Evolutionary conservation across 2,797 vertebrate genomes (phyloP), one percentile per base, ranked within the genome.

Genomic region (Gallirallus australis): DNA sequence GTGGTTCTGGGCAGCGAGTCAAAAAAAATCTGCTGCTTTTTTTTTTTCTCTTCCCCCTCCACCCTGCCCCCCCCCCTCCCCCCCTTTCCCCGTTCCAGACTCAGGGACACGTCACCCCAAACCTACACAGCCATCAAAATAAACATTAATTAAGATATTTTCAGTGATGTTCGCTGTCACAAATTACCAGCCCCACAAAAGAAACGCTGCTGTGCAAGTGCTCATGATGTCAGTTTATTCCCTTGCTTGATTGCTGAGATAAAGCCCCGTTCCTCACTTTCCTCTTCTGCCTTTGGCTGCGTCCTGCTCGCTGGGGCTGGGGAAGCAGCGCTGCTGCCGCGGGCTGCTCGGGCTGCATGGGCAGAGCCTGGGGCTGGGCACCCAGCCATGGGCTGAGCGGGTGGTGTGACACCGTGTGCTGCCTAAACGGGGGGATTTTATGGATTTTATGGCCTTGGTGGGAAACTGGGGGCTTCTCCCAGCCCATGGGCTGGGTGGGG

Each of bases 61-160:
- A 28, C 85, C 69, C 90, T 71, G 7, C 40, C 40, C 40, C 40
- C 40, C 9, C 7, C 28, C 37, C 5, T 27, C 57, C 71, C 28
- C 90, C 77, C 78, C 80, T 72, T 30, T 40, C 57, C 61, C 77
- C 1, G 0, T 37, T 90, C 80, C 93, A 82, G 80, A 68, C 94
- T 47, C 89, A 92, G 86, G 86, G 89, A 96, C 93, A 94, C 86
- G 59, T 96, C 94, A 96, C 91, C 95, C 88, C 77, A 80, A 90
- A 92, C 87, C 95, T 96, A 88, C 93, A 60, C 78, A 90, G 93
- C 93, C 93, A 96, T 93, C 96, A 82, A 97, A 96, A 96, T 95
- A 97, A 94, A 96, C 96, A 96, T 90, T 95, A 64, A 97, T 96
- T 96, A 96, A 94, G 94, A 94, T 95, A 93, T 89, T 95, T 91